Conservation (phyloP, 2,113 vertebrate species). For the Pomatorhinus ruficollis region DNA sequence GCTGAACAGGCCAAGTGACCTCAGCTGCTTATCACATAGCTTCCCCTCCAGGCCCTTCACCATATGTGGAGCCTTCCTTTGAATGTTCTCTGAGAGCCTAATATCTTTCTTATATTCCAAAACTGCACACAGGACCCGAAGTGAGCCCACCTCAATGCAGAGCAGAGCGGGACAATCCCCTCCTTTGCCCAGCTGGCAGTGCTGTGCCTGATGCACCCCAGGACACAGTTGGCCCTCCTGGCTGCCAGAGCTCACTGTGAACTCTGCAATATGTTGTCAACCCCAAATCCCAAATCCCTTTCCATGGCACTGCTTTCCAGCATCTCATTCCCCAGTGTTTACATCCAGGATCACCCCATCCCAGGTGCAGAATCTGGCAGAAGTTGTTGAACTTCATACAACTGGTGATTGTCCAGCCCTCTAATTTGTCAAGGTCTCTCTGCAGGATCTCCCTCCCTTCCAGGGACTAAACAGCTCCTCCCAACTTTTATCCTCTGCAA, state of each 20-base stretch:
- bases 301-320: not conserved
- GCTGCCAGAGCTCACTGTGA: not conserved
- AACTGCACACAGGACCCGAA: not conserved
- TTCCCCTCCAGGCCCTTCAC: not conserved
- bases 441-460: not conserved
- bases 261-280: not conserved
- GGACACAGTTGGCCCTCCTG: not conserved
- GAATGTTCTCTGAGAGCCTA: not conserved
- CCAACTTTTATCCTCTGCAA: not conserved
- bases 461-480: not conserved
- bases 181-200: not conserved
- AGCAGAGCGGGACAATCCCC: accelerated
- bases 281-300: not conserved
- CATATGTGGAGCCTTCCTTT: not conserved
- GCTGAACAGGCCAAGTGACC: not conserved
- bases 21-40: accelerated
- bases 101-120: not conserved
- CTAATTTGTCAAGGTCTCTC: not conserved
- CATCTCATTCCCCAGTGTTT: not conserved
- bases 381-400: not conserved
- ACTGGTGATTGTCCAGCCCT: not conserved
- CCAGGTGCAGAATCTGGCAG: not conserved
- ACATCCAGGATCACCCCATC: not conserved
- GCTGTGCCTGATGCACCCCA: not conserved
- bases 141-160: accelerated